Conservation (phyloP, 1,140 invertebrate genomes). For the Hirudo medicinalis region DNA sequence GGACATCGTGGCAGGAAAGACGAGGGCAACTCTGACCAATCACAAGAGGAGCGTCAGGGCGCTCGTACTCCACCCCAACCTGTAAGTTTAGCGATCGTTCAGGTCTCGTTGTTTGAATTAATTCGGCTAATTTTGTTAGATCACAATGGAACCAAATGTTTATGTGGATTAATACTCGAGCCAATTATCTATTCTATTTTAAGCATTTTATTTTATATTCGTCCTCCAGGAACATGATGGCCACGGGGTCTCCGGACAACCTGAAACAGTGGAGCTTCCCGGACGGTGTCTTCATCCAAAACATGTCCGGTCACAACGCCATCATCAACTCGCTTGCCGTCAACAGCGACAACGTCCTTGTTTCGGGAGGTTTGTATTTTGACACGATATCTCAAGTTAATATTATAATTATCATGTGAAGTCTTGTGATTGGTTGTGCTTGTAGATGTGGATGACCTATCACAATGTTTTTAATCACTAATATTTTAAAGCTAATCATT, state of each 20-base stretch:
- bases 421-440: no score
- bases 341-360: constrained; percentile 83
- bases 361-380: constrained; percentile 63
- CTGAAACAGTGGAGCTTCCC: constrained; percentile 99
- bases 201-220: constrained; percentile 21
- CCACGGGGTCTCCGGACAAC: constrained; percentile 92
- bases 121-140: no score
- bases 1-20: constrained; percentile 92
- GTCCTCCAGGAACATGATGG: constrained; percentile 70
- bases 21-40: constrained; percentile 85
- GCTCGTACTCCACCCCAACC: constrained; percentile 73
- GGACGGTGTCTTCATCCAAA: constrained; percentile 94
- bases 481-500: no score
- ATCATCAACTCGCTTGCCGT: constrained; percentile 91
- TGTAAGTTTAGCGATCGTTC: constrained; percentile 45
- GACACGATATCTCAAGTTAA: not conserved
- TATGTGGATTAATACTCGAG: not conserved
- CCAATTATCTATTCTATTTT: not conserved
- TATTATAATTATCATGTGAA: no score
- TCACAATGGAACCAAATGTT: no score
- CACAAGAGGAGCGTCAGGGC: constrained; percentile 96
- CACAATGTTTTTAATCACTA: no score
- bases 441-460: no score
- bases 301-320: constrained; percentile 89
- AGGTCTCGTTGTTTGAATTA: not conserved